Evolutionary conservation across 2,888 invertebrate genomes (phyloP).

Genomic region (Spodoptera littoralis): DNA sequence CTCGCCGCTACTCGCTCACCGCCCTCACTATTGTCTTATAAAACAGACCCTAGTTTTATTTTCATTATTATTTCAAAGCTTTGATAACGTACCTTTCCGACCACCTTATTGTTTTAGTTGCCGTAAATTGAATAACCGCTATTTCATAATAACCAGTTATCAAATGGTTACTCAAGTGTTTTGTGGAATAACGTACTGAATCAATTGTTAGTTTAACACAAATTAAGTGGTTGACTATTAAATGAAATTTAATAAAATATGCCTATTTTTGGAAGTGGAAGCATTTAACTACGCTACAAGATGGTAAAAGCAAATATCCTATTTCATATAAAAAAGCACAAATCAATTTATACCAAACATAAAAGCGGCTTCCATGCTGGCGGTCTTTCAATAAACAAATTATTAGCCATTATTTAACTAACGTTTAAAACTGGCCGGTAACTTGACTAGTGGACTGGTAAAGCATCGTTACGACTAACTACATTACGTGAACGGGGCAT

Average conservation of each 20-base stretch:
- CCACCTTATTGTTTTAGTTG: constrained; percentile 35
- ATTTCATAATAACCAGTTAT: constrained; percentile 15
- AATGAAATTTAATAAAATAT: too few relatives aligned
- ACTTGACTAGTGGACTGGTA: constrained; percentile 30
- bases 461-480: constrained; percentile 48
- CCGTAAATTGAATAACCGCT: constrained; percentile 12
- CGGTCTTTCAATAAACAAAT: constrained; percentile 15
- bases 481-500: constrained; percentile 41
- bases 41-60: constrained; percentile 39
- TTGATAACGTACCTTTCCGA: constrained; percentile 33
- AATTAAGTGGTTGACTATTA: background rate
- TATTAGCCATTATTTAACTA: constrained; percentile 19
- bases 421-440: constrained; percentile 25
- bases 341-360: background rate
- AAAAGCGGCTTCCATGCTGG: background rate
- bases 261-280: too few relatives aligned
- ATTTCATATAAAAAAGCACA: too few relatives aligned
- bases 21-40: constrained; percentile 33
- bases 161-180: constrained; percentile 8
- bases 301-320: background rate
- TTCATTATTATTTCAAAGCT: constrained; percentile 33
- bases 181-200: constrained; percentile 5
- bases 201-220: background rate
- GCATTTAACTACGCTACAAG: too few relatives aligned
- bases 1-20: constrained; percentile 17